Conservation (phyloP, 1,140 invertebrate species). For the Drosophila novamexicana region DNA sequence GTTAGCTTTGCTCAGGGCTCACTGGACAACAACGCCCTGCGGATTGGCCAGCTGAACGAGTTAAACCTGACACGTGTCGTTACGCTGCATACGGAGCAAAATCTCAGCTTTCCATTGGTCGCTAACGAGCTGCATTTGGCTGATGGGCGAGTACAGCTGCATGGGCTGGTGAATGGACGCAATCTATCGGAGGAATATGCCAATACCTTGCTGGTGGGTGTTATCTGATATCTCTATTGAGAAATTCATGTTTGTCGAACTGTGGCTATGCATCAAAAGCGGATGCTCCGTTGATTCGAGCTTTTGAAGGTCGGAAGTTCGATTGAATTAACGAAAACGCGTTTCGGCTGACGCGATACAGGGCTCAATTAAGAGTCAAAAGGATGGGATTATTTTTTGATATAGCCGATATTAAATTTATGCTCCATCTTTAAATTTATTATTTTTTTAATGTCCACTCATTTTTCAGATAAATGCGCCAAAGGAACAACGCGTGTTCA, state of each 20-base stretch:
- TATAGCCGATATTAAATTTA: no score
- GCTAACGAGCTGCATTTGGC: conserved; percentile 56
- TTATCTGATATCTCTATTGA: neutral
- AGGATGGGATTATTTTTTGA: no score
- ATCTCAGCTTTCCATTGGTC: conserved; percentile 37
- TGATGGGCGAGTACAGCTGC: conserved; percentile 32
- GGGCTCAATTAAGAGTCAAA: no score
- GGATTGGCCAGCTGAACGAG: conserved; percentile 55
- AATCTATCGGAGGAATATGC: conserved; percentile 61
- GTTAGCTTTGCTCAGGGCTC: conserved; percentile 53
- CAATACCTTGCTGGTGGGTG: conserved; percentile 76
- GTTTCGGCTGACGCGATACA: no score
- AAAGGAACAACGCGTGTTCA: conserved; percentile 49
- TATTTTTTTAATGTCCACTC: neutral
- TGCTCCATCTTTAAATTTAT: neutral
- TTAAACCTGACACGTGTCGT: conserved; percentile 59
- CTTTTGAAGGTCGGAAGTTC: no score
- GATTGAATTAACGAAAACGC: no score
- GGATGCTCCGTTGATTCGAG: no score
- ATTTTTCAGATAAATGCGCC: conserved; percentile 42
- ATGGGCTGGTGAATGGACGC: conserved; percentile 51
- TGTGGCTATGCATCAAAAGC: no score
- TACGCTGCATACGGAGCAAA: conserved; percentile 65
- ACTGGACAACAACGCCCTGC: conserved; percentile 60
- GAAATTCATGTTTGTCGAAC: neutral